These are phyloP conservation scores for Ceryle rudis DNA, from an alignment of 2,797 vertebrate genomes.

Conservation along the genomic window DNA sequence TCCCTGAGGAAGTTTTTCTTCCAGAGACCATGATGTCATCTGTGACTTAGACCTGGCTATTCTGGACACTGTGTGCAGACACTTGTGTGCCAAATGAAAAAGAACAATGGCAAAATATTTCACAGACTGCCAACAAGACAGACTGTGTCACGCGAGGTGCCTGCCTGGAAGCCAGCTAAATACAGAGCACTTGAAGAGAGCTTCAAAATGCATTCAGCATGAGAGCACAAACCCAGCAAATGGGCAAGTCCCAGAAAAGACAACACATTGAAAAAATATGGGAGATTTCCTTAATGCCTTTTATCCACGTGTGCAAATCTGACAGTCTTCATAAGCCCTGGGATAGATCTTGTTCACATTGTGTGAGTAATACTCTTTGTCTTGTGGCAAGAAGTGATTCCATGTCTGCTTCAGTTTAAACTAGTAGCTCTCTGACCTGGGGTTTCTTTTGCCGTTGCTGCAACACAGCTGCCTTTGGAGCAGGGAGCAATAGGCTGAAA, in stretches of 20 bases:
- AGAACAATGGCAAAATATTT: not conserved
- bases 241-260: not conserved
- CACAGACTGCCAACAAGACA: conserved; percentile 12
- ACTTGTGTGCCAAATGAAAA: not conserved
- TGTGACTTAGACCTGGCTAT: not conserved
- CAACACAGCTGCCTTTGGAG: not conserved
- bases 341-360: not conserved
- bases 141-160: not conserved
- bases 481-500: not conserved
- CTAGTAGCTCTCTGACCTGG: accelerated
- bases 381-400: not conserved
- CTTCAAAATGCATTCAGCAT: not conserved
- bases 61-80: not conserved
- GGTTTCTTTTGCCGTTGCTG: not conserved
- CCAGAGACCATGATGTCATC: not conserved
- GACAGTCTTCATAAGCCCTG: not conserved
- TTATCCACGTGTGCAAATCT: not conserved
- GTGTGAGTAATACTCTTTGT: not conserved
- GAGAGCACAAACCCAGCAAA: not conserved
- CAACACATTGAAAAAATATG: not conserved
- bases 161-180: conserved; percentile 11
- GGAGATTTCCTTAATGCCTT: not conserved
- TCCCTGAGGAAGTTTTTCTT: not conserved
- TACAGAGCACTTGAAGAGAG: not conserved
- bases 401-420: not conserved